Base-by-base conservation (phyloP, 2,888 invertebrate genomes). In the Ptychoptera albimana region DNA sequence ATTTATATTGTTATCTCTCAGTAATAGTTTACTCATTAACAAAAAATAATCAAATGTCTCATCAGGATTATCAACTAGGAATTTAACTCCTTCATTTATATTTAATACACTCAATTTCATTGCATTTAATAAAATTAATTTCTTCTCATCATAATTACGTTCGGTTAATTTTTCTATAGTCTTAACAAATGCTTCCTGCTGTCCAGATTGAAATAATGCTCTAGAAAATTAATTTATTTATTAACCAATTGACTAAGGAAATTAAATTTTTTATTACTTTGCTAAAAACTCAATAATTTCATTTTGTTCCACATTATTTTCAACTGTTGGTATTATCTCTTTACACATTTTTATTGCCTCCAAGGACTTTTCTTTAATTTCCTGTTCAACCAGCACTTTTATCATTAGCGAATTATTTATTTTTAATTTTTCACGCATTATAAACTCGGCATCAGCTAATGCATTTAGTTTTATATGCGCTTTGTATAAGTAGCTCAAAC, bases 1-100 rank as follows among this genome's bases (percentile, higher is more conserved):
- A 31, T 74, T 69, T 61, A 70, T 73, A 46, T 78, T 63, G 37
- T 70, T 60, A 13, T 73, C 55, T 12, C 50, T 29, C 30, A 57
- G 52, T 23, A 58, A 53, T 2, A 53, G 49, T 49, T 57, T 58
- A 3, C 62, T 64, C 14, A 56, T 48, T 12, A 59, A 46, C 1
- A 64, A 45, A 7, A 57, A 50, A 0, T 52, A 52, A 2, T 56
- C 55, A 46, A 60, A 62, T 15, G 23, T 23, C 4, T 46, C 46
- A 11, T 13, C 10, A 14, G 13, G 13, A 12, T 32, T 16, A 8
- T 16, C 34, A 50, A 70, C 60, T 40, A 84, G 56, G 30, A 74
- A 54, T 45, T 66, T 56, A 38, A 77, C 56, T 6, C 77, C 75
- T 55, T 79, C 73, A 15, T 64, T 58, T 70, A 67, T 47, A 53